Evolutionary conservation across 2,888 invertebrate genomes (phyloP).

Genomic region (Melanotus villosus): DNA sequence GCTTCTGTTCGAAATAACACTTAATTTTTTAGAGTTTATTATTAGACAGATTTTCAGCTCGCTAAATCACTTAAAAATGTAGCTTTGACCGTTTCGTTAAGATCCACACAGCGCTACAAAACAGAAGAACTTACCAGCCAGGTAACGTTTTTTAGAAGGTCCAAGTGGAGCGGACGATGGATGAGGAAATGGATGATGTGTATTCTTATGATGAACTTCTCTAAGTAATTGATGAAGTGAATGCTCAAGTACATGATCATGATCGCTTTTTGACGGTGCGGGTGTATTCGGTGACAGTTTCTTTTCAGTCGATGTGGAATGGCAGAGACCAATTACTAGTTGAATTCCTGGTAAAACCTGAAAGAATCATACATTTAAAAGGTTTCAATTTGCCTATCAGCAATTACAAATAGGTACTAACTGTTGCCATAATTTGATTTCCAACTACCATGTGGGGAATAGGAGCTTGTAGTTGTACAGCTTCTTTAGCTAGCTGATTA

Average conservation of each 20-base stretch:
- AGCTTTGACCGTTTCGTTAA: too few relatives aligned
- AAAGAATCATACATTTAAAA: constrained; percentile 49
- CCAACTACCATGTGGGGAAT: constrained; percentile 98
- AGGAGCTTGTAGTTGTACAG: constrained; percentile 92
- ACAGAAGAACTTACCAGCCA: constrained; percentile 82
- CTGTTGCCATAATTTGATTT: constrained; percentile 96
- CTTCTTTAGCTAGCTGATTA: constrained; percentile 93
- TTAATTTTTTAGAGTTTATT: too few relatives aligned
- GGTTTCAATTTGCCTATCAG: too few relatives aligned
- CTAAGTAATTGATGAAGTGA: constrained; percentile 94
- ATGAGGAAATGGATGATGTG: constrained; percentile 95
- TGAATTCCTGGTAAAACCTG: constrained; percentile 94
- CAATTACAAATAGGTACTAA: constrained; percentile 64
- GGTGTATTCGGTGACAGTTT: constrained; percentile 67
- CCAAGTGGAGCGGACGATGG: constrained; percentile 95
- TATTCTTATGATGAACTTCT: constrained; percentile 93
- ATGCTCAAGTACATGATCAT: constrained; percentile 97
- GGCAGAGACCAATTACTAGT: constrained; percentile 91
- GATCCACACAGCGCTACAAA: too few relatives aligned
- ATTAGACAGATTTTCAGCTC: too few relatives aligned
- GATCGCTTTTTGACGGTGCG: constrained; percentile 77
- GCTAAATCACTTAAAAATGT: too few relatives aligned
- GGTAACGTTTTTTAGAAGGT: constrained; percentile 90
- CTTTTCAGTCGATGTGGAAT: constrained; percentile 79
- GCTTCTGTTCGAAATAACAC: too few relatives aligned